Conservation (phyloP, 2,888 invertebrate species). For the Brachyptera risi region DNA sequence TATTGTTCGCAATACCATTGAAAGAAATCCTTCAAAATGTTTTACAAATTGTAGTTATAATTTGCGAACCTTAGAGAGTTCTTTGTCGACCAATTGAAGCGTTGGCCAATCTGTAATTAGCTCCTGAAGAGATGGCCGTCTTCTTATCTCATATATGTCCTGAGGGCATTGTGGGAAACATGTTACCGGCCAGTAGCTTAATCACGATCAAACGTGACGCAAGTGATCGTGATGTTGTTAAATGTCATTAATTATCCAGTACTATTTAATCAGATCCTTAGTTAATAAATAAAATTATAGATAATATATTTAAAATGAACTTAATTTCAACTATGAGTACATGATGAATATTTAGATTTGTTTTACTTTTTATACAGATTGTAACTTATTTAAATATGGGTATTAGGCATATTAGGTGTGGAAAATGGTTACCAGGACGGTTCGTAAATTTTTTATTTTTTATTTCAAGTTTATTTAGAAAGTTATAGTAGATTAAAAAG, state of each 20-base stretch:
- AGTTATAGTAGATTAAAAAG: constrained; percentile 15
- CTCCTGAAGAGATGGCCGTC: constrained; percentile 64
- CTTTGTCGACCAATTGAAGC: constrained; percentile 61
- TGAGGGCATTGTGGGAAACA: constrained; percentile 55
- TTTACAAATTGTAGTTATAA: constrained; percentile 31
- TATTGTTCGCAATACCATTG: background rate
- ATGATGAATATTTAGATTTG: too few relatives aligned
- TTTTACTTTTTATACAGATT: too few relatives aligned
- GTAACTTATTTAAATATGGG: too few relatives aligned
- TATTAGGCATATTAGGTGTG: background rate
- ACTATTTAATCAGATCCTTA: too few relatives aligned
- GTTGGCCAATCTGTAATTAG: constrained; percentile 76
- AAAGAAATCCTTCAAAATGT: constrained; percentile 41
- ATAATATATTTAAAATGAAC: too few relatives aligned
- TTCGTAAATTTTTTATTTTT: constrained; percentile 24
- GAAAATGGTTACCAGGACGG: constrained; percentile 11
- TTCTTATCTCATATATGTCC: constrained; percentile 64
- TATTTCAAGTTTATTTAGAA: constrained; percentile 14
- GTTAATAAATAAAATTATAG: too few relatives aligned
- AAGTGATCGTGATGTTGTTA: too few relatives aligned
- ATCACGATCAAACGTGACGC: too few relatives aligned
- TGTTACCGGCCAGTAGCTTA: constrained; percentile 11
- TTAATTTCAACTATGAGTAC: background rate
- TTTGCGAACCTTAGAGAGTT: constrained; percentile 58
- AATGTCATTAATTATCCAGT: too few relatives aligned